Conservation (phyloP, 2,888 invertebrate genomes). For the Amitus sp. region DNA sequence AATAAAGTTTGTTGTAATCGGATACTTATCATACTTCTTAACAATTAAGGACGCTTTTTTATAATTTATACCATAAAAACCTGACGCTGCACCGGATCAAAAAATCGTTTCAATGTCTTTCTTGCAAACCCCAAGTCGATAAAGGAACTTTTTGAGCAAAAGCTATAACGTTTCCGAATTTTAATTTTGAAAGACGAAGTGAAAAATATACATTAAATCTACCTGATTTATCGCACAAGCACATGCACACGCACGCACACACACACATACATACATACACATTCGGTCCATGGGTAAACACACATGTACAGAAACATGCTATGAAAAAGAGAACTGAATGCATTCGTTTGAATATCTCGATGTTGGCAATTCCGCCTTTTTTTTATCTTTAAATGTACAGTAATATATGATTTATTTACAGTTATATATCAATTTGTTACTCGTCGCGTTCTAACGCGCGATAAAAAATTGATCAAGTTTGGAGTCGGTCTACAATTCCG, state of each 20-base stretch:
- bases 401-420: conserved; percentile 59
- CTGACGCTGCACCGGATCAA: not conserved
- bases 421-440: conserved; percentile 47
- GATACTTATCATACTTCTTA: not conserved
- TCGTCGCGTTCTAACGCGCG: conserved; percentile 19
- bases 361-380: conserved; percentile 29
- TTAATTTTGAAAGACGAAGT: too few relatives aligned
- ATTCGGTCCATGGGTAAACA: conserved; percentile 15
- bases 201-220: conserved; percentile 31
- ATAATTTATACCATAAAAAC: not conserved
- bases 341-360: conserved; percentile 35
- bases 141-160: too few relatives aligned
- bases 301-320: conserved; percentile 44
- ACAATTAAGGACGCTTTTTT: too few relatives aligned
- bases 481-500: too few relatives aligned
- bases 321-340: conserved; percentile 44
- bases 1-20: conserved; percentile 3
- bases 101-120: not conserved
- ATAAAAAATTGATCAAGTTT: too few relatives aligned
- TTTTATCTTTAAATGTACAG: conserved; percentile 53
- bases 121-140: too few relatives aligned
- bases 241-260: conserved; percentile 42
- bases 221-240: too few relatives aligned
- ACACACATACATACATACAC: conserved; percentile 41
- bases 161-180: too few relatives aligned